Evolutionary conservation across 2,888 invertebrate genomes (phyloP).

Genomic region (Acrocyrtus sp.): DNA sequence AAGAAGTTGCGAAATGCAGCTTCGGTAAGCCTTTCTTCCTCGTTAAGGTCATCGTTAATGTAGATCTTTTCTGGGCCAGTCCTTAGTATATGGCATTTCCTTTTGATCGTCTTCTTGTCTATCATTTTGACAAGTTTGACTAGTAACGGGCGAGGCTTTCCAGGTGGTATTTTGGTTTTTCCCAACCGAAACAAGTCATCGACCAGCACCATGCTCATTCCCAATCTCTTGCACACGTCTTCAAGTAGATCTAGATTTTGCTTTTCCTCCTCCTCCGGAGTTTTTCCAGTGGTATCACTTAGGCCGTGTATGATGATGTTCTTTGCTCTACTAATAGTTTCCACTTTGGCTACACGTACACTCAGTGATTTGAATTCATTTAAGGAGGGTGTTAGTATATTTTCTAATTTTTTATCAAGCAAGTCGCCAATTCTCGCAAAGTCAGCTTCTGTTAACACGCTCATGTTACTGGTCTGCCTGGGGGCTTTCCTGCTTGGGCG

Average conservation of each 20-base stretch:
- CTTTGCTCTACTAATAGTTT: neutral
- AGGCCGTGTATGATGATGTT: constrained; percentile 1
- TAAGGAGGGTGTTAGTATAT: too few relatives aligned
- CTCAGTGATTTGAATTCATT: too few relatives aligned
- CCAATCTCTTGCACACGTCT: neutral
- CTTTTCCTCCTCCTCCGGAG: too few relatives aligned
- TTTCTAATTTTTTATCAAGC: too few relatives aligned
- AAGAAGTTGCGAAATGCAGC: neutral
- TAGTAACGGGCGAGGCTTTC: neutral
- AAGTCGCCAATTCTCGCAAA: too few relatives aligned
- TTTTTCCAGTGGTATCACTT: neutral
- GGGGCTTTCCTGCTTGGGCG: too few relatives aligned
- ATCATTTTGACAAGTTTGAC: neutral
- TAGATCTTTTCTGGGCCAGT: constrained; percentile 4
- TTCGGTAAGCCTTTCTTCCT: neutral
- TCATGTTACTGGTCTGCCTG: too few relatives aligned
- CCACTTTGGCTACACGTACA: too few relatives aligned
- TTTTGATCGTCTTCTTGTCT: neutral
- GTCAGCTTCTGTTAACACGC: too few relatives aligned
- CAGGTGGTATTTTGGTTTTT: neutral
- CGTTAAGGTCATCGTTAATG: constrained; percentile 15
- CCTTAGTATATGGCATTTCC: neutral
- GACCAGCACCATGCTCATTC: neutral
- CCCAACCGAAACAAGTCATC: constrained; percentile 3
- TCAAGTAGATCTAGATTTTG: neutral